Evolutionary conservation across 2,113 vertebrate genomes (phyloP).

Genomic region (Piaya cayana): DNA sequence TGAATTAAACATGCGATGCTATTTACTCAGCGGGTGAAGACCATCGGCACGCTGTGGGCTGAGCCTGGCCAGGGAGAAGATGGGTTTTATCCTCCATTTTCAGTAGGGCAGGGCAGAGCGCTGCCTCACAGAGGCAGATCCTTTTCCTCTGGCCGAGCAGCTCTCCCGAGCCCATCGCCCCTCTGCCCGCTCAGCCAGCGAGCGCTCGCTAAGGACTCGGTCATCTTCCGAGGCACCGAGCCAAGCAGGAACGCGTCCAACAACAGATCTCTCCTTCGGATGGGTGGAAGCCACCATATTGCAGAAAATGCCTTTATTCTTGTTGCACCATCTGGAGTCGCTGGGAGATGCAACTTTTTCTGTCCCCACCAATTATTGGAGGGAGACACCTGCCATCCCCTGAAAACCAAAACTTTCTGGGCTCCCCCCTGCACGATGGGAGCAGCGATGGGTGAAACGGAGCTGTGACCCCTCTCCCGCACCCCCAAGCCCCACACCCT

Average conservation of each 20-base stretch:
- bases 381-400: background rate
- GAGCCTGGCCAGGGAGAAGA: background rate
- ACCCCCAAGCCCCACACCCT: accelerated
- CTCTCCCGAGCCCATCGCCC: background rate
- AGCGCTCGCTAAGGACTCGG: background rate
- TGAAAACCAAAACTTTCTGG: background rate
- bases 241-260: background rate
- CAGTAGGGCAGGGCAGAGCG: background rate
- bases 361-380: background rate
- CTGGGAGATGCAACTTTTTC: background rate
- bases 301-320: conserved; percentile 14
- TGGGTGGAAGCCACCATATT: background rate
- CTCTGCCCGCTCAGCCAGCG: background rate
- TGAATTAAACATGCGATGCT: background rate
- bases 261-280: background rate
- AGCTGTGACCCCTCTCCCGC: background rate
- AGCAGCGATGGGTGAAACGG: accelerated
- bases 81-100: background rate
- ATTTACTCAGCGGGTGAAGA: background rate
- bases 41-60: accelerated
- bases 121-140: background rate
- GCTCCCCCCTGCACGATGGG: accelerated
- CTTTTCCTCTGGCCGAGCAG: background rate
- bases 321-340: background rate
- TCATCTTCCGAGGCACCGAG: background rate